Percentiles rank a stretch among this genome's conserved stretches.
phyloP scores from a whole-genome alignment of 2,113 vertebrate genomes.

The Ceyx cyanopectus region DNA sequence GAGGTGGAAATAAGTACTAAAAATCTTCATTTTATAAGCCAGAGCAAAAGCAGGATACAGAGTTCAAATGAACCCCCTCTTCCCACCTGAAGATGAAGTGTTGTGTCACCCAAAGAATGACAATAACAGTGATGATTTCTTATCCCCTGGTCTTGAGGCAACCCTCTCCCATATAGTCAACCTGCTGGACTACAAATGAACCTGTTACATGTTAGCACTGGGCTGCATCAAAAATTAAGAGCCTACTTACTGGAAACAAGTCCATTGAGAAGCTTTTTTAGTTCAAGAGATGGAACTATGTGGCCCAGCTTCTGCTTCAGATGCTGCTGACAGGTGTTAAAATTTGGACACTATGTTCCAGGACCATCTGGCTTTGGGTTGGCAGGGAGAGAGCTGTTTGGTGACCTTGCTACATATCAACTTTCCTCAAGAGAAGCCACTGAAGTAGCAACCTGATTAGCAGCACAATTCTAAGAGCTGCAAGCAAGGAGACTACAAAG shows the following conservation, averaged over 20 bases:
- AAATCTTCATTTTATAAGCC: neutral
- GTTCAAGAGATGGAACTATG: neutral
- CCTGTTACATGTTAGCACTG: fast-evolving
- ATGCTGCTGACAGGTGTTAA: neutral
- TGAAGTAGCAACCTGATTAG: neutral
- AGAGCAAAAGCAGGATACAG: neutral
- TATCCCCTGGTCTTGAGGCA: neutral
- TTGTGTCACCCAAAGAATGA: neutral
- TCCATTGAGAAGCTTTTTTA: neutral
- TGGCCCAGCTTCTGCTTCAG: neutral
- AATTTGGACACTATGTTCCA: neutral
- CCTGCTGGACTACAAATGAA: neutral
- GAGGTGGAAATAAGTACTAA: neutral
- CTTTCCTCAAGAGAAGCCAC: neutral
- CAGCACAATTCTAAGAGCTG: neutral
- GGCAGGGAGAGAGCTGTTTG: neutral
- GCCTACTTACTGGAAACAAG: neutral
- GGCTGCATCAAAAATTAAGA: neutral
- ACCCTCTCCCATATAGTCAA: neutral
- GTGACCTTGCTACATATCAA: neutral
- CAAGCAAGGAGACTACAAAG: neutral
- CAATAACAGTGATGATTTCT: neutral
- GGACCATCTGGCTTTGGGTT: neutral
- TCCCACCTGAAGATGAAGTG: neutral
- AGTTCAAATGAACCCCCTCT: neutral